These are phyloP conservation scores for Horisme vitalbata DNA, from an alignment of 2,888 invertebrate genomes.

Conservation along the genomic window DNA sequence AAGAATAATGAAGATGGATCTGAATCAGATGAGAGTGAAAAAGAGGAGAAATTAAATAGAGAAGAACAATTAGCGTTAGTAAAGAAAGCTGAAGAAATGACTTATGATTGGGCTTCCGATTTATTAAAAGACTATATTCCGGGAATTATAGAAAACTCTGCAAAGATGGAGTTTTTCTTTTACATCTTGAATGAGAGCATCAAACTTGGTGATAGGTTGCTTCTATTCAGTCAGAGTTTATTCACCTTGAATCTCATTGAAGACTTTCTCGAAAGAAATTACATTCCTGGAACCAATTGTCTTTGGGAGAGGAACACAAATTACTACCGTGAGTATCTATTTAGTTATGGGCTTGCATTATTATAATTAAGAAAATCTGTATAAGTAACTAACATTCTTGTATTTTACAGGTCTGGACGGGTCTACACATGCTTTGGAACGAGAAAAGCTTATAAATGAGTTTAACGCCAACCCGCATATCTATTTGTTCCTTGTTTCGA, in stretches of 20 bases:
- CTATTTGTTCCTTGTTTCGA: slow-evolving; percentile 97
- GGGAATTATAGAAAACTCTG: slow-evolving; percentile 95
- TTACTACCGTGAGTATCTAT: slow-evolving; percentile 92
- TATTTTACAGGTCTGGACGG: slow-evolving; percentile 95
- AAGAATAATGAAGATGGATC: slow-evolving; percentile 79
- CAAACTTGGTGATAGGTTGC: slow-evolving; percentile 92
- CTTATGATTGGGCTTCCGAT: slow-evolving; percentile 94
- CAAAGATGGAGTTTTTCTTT: slow-evolving; percentile 97
- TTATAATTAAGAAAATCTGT: too few species aligned
- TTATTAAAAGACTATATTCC: slow-evolving; percentile 92
- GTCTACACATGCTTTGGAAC: slow-evolving; percentile 95
- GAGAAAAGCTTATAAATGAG: slow-evolving; percentile 97
- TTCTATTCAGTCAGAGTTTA: slow-evolving; percentile 98
- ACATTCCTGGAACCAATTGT: slow-evolving; percentile 86
- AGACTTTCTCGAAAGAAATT: slow-evolving; percentile 91
- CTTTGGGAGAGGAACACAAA: slow-evolving; percentile 93
- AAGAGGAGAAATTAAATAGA: slow-evolving; percentile 83
- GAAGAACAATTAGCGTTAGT: slow-evolving; percentile 81
- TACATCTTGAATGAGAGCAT: slow-evolving; percentile 95
- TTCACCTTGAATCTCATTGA: slow-evolving; percentile 97
- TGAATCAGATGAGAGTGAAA: slow-evolving; percentile 80
- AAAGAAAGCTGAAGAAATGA: slow-evolving; percentile 91
- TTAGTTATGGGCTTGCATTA: not conserved
- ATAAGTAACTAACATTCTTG: too few species aligned
- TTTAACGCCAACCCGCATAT: slow-evolving; percentile 95